Evolutionary conservation across 2,113 vertebrate species (phyloP), one percentile per base, ranked within the genome.

Genomic region (Phoenicopterus ruber): DNA sequence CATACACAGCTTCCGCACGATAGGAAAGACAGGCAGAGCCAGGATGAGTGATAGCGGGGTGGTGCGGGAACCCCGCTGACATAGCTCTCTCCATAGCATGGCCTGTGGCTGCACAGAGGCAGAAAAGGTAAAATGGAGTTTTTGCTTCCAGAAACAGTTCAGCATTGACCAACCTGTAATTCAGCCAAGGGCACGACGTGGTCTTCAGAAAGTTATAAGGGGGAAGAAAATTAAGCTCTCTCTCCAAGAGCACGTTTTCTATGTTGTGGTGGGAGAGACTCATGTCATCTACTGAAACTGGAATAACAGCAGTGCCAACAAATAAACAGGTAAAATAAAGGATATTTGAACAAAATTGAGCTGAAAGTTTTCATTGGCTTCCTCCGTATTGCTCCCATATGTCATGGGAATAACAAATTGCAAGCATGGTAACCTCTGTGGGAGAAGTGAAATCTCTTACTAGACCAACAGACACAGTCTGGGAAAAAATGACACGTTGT

Each of bases 31-130:
- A 82, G 44, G 14, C 14, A 87, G 47, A 79, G 17, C 2, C n/a
- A 59, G 31, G 17, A 17, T 8, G 2, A 5, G 29, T 24, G 26
- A 8, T 2, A 36, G 31, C 9, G 17, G 17, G 22, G 17, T 6
- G 17, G 18, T n/a, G 34, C 3, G 0, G 24, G 9, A 47, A 38
- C 11, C 15, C n/a, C 4, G 0, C 12, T 70, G 18, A 10, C 0
- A 1, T 2, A 6, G 10, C 8, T n/a, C 17, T 31, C 17, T 47
- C 36, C 20, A 6, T 6, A 29, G 2, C 1, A 2, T 10, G 32
- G 9, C 4, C 22, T 2, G 1, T 36, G 42, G 18, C 8, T 78
- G 26, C 34, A 61, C 8, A 36, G 42, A 46, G 29, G 11, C 8
- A 57, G 7, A 34, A 83, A 78, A 74, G 2, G 3, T 66, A 54